Conservation (phyloP, 1,140 invertebrate genomes). For the Heliconius eleuchia region DNA sequence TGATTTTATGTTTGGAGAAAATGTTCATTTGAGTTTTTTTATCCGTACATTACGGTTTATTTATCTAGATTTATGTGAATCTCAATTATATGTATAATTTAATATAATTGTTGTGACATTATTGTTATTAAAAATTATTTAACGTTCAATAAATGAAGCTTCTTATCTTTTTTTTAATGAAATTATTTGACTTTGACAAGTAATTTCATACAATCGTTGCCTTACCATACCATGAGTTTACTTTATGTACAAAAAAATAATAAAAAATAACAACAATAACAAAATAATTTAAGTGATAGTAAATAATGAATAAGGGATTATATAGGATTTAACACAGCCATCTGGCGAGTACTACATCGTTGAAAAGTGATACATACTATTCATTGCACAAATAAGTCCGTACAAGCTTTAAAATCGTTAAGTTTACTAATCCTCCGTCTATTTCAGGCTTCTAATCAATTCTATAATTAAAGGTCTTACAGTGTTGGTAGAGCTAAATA, state of each 20-base stretch:
- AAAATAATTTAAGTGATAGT: neutral
- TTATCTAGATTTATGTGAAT: neutral
- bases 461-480: constrained; percentile 3
- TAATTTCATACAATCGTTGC: no score
- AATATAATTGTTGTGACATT: no score
- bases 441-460: constrained; percentile 11
- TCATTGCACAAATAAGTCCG: neutral
- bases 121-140: no score
- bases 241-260: neutral
- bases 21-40: neutral
- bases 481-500: neutral
- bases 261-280: no score
- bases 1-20: neutral
- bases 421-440: constrained; percentile 3
- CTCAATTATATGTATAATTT: no score
- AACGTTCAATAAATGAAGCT: no score
- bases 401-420: constrained; percentile 3
- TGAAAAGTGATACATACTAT: constrained; percentile 18
- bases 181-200: no score
- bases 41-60: neutral
- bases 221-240: neutral
- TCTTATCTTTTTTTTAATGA: no score
- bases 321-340: constrained; percentile 56
- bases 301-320: neutral
- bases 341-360: constrained; percentile 47